Conservation (phyloP, 2,888 invertebrate species). For the Abscondita cerata region DNA sequence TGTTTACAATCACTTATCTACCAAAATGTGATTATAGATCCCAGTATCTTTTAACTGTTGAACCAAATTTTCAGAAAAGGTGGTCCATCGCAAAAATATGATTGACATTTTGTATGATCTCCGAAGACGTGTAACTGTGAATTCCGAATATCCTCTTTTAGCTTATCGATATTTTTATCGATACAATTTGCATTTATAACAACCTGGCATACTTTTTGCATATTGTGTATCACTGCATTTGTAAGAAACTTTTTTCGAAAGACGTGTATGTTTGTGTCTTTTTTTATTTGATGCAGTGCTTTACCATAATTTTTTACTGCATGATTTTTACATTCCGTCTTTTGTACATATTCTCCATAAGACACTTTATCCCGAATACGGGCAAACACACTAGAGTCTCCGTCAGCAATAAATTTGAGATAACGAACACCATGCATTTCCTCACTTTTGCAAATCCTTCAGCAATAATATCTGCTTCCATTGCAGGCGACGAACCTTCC, state of each 20-base stretch:
- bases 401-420: conserved; percentile 48
- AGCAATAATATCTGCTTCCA: no score
- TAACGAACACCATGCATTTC: conserved; percentile 47
- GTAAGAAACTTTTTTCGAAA: conserved; percentile 23
- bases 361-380: no score
- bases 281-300: not conserved
- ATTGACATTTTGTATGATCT: conserved; percentile 35
- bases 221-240: not conserved
- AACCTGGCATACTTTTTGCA: not conserved
- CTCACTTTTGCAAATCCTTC: no score
- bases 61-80: not conserved
- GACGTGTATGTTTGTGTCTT: conserved; percentile 18
- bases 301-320: no score
- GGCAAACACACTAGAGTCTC: conserved; percentile 49
- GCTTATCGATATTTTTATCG: not conserved
- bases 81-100: conserved; percentile 20
- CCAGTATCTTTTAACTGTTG: not conserved
- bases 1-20: not conserved
- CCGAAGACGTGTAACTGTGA: conserved; percentile 38
- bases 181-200: not conserved
- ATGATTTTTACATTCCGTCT: no score
- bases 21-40: not conserved
- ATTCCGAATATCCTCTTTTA: conserved; percentile 13
- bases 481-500: conserved; percentile 46
- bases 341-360: no score